Evolutionary conservation across 1,140 invertebrate genomes (phyloP).

Genomic region (Diorhabda elongata): DNA sequence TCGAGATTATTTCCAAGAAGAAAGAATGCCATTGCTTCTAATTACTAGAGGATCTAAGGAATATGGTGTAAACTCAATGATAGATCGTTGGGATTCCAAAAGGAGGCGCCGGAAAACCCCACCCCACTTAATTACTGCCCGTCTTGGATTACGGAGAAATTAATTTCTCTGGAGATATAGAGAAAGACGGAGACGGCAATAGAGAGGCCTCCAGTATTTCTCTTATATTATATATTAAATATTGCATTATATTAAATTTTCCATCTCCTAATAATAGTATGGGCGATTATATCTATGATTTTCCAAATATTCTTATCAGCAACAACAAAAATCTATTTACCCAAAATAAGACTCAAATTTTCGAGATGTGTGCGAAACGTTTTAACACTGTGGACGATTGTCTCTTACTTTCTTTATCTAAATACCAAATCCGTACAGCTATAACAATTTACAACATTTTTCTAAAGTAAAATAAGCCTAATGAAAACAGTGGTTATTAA

Average conservation of each 20-base stretch:
- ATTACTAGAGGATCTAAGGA: constrained; percentile 28
- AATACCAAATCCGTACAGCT: too few species aligned
- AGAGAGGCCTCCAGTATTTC: background rate
- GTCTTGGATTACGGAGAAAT: constrained; percentile 48
- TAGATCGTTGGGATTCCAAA: constrained; percentile 43
- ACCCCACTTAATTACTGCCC: constrained; percentile 46
- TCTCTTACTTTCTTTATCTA: too few species aligned
- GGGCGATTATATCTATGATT: too few species aligned
- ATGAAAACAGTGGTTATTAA: too few species aligned
- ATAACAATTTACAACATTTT: too few species aligned
- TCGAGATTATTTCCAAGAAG: constrained; percentile 16
- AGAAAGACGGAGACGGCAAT: background rate
- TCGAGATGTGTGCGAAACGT: too few species aligned
- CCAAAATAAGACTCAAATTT: too few species aligned
- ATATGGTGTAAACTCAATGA: constrained; percentile 42
- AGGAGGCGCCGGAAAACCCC: constrained; percentile 24
- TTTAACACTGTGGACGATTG: too few species aligned
- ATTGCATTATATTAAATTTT: constrained; percentile 46
- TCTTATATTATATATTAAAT: constrained; percentile 45
- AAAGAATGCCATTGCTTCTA: constrained; percentile 35
- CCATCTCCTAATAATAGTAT: constrained; percentile 35
- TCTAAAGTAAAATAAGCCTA: too few species aligned
- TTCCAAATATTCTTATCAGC: too few species aligned
- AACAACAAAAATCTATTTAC: too few species aligned
- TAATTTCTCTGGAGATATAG: constrained; percentile 44